phyloP scores from a whole-genome alignment of 2,113 vertebrate genomes.

The Nyctibius bracteatus region DNA sequence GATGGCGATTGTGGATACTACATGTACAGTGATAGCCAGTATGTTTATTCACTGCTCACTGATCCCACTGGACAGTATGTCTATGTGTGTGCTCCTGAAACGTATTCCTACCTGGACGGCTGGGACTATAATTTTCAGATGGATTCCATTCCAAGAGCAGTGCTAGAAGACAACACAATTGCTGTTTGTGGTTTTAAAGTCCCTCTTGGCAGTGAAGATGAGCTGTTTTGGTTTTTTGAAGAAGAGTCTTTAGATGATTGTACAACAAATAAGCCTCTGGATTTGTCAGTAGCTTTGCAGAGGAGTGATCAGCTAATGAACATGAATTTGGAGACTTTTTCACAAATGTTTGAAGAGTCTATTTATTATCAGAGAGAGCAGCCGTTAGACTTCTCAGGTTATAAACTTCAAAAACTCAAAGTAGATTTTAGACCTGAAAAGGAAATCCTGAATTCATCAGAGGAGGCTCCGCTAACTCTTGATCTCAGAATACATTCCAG shows the following conservation, averaged over 20 bases:
- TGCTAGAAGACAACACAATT: constrained; percentile 79
- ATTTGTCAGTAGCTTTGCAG: constrained; percentile 86
- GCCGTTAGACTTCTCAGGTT: constrained; percentile 82
- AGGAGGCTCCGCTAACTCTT: constrained; percentile 72
- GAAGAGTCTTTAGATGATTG: constrained; percentile 75
- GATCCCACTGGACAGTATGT: constrained; percentile 88
- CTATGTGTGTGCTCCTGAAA: constrained; percentile 85
- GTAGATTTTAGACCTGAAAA: constrained; percentile 75
- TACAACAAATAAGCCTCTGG: constrained; percentile 82
- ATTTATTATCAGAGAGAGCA: constrained; percentile 78
- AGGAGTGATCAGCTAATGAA: constrained; percentile 86
- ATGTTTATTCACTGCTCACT: constrained; percentile 91
- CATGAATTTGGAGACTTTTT: constrained; percentile 87
- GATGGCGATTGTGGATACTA: constrained; percentile 92
- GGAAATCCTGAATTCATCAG: constrained; percentile 4
- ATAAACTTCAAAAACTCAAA: constrained; percentile 85
- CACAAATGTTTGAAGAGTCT: constrained; percentile 87
- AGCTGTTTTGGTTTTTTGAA: constrained; percentile 84
- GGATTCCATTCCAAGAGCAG: constrained; percentile 69
- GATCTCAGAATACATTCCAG: constrained; percentile 79
- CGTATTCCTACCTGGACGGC: constrained; percentile 63
- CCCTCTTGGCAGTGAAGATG: constrained; percentile 84
- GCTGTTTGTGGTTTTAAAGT: constrained; percentile 89
- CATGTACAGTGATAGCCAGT: constrained; percentile 91
- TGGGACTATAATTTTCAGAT: constrained; percentile 70